A percentile compares a stretch with the other conserved stretches of the same genome.
Evolutionary conservation across 2,888 invertebrate genomes (phyloP).

Genomic region (Calameuta idolon): DNA sequence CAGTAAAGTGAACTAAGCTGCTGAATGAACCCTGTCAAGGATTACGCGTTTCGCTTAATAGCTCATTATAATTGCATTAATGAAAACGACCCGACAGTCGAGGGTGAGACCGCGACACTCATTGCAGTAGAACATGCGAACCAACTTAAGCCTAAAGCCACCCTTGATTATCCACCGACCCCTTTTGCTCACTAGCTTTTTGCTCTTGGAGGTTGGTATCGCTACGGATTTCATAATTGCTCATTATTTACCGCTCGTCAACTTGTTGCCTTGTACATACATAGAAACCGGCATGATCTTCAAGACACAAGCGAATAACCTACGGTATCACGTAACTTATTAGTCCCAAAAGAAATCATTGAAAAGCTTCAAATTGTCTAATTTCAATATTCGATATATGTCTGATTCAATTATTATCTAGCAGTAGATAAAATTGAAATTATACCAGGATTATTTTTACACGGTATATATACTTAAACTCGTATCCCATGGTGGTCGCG

Average conservation of each 20-base stretch:
- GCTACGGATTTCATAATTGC: not conserved
- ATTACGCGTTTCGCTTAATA: slow-evolving; percentile 58
- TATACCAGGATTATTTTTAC: not conserved
- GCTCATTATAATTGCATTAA: slow-evolving; percentile 64
- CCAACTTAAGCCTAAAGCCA: slow-evolving; percentile 11
- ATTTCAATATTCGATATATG: not conserved
- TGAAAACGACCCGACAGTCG: slow-evolving; percentile 45
- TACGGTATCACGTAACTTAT: not conserved
- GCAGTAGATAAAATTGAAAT: not conserved
- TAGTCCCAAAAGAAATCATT: not conserved
- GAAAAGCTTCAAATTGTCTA: not conserved
- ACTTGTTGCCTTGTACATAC: not conserved
- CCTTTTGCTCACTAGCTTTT: not conserved
- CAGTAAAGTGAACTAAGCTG: slow-evolving; percentile 8
- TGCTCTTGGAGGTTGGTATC: not conserved
- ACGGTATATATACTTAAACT: not conserved
- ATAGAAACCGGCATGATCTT: not conserved
- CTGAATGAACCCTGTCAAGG: slow-evolving; percentile 47
- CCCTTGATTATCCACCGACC: slow-evolving; percentile 4
- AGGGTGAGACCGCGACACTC: slow-evolving; percentile 42
- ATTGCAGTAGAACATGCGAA: slow-evolving; percentile 56
- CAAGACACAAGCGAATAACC: not conserved
- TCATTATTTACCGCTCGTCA: not conserved
- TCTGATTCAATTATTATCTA: not conserved
- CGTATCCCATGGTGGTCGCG: not conserved